Evolutionary conservation across 1,140 invertebrate genomes (phyloP), one percentile per base, ranked within the genome.

Genomic region (Colletes latitarsis): DNA sequence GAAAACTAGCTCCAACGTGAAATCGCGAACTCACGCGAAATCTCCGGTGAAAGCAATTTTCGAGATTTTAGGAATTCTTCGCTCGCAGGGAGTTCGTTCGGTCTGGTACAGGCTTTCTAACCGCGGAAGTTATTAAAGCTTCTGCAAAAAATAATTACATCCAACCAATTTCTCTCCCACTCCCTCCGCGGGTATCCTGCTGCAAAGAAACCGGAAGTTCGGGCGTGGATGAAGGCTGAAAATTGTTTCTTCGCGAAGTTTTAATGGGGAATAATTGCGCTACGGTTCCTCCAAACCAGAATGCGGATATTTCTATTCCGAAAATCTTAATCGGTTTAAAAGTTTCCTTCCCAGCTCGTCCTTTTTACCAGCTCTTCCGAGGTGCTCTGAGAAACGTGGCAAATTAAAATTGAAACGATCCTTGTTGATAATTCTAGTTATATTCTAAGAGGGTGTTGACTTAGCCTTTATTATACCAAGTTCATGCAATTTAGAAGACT

Each of bases 191-290:
- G 41, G 19, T 60, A 39, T 12, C 8, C 43, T 10, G 15, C 41
- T 55, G 70, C 57, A 77, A 77, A 77, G 75, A 70, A 77, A 10
- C 6, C 15, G 15, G 14, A 46, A 52, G 72, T 75, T 43, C 19
- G 3, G 6, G 1, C n/a, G 15, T 15, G 12, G 52, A 41, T 57
- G 39, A 53, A 64, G 53, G 8, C 21, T 70, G 55, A 5, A 70
- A 52, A 77, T 77, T 77, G 66, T 77, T 60, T 77, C 75, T n/a
- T 17, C 21, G 43, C 21, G 4, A 70, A 77, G 43, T 77, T 77
- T 77, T 70, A 77, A 77, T 60, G 66, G 55, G 12, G 66, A 55
- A 77, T 77, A 77, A 77, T 77, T 77, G 46, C 75, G 30, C 43
- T 15, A n/a, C 41, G 43, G 43, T 19, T n/a, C 21, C 6, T 1